Percentiles rank a stretch among this genome's conserved stretches.
Conservation (phyloP, 2,888 invertebrate genomes). For the Lissonota sp. region DNA sequence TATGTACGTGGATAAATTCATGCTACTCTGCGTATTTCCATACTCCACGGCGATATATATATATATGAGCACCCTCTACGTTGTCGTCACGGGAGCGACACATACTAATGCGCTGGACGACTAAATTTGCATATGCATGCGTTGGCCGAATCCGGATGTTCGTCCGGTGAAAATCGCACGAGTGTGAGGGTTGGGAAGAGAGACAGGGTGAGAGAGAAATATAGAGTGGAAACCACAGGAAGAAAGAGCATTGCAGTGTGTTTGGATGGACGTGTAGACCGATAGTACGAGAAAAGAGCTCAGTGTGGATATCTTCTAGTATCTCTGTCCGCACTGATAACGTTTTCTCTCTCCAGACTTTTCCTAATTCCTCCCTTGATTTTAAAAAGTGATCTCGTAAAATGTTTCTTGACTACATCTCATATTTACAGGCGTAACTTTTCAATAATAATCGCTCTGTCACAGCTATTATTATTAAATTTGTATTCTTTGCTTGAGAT, state of each 20-base stretch:
- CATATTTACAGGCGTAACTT: no score
- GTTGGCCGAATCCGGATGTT: conserved; percentile 78
- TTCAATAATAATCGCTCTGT: no score
- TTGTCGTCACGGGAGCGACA: conserved; percentile 72
- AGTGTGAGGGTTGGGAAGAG: conserved; percentile 25
- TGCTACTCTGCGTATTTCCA: conserved; percentile 44
- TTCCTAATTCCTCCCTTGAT: neutral
- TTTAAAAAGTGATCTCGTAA: no score
- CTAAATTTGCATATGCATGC: conserved; percentile 83
- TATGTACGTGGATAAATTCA: conserved; percentile 49
- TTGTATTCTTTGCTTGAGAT: no score
- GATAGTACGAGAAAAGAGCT: conserved; percentile 22
- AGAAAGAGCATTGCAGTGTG: conserved; percentile 18
- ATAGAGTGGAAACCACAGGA: conserved; percentile 55
- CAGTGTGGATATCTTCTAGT: no score
- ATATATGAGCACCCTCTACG: conserved; percentile 66
- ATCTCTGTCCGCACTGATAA: neutral
- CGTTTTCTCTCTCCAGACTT: neutral
- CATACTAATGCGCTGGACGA: conserved; percentile 78
- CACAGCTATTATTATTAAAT: no score
- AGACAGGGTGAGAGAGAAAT: conserved; percentile 47
- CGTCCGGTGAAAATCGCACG: conserved; percentile 45
- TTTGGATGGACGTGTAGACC: conserved; percentile 17
- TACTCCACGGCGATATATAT: conserved; percentile 43
- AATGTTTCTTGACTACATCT: no score